A percentile compares a stretch with the other conserved stretches of the same genome.
phyloP scores from a whole-genome alignment of 2,797 vertebrate species.

The Anguilla obscura region DNA sequence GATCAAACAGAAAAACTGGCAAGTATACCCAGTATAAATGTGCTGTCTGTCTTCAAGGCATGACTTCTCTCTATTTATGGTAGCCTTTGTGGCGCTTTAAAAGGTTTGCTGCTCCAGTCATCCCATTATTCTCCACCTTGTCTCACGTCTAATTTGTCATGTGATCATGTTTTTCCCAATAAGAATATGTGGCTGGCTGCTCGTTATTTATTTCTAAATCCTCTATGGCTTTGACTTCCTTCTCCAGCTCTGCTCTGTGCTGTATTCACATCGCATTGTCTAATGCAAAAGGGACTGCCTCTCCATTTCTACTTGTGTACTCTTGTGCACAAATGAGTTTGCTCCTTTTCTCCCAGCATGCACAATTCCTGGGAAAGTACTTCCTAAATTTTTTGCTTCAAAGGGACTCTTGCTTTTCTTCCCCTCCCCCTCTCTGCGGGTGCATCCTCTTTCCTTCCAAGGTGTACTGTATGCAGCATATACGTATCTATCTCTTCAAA shows the following conservation, averaged over 20 bases:
- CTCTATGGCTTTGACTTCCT: constrained; percentile 43
- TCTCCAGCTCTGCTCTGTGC: constrained; percentile 54
- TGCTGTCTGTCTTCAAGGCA: constrained; percentile 61
- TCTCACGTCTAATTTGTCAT: constrained; percentile 51
- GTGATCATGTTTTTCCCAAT: constrained; percentile 62
- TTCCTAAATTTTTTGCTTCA: constrained; percentile 71
- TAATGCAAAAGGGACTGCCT: constrained; percentile 38
- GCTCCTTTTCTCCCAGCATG: constrained; percentile 76
- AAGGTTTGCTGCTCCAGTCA: constrained; percentile 47
- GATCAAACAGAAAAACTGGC: constrained; percentile 77
- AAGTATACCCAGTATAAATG: constrained; percentile 74
- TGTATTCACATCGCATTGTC: constrained; percentile 58
- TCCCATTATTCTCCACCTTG: constrained; percentile 57
- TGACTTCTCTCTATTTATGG: constrained; percentile 57
- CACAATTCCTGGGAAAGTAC: constrained; percentile 60
- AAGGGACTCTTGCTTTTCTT: constrained; percentile 67
- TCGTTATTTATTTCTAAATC: constrained; percentile 15
- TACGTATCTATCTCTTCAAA: constrained; percentile 52
- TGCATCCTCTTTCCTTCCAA: constrained; percentile 56
- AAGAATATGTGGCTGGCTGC: constrained; percentile 62
- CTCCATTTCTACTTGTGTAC: constrained; percentile 55
- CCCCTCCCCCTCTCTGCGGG: constrained; percentile 40
- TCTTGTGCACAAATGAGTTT: constrained; percentile 57
- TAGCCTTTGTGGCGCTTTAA: constrained; percentile 50
- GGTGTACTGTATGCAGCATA: constrained; percentile 60